Conservation (phyloP, 2,888 invertebrate species). For the Holacanthella duospinosa region DNA sequence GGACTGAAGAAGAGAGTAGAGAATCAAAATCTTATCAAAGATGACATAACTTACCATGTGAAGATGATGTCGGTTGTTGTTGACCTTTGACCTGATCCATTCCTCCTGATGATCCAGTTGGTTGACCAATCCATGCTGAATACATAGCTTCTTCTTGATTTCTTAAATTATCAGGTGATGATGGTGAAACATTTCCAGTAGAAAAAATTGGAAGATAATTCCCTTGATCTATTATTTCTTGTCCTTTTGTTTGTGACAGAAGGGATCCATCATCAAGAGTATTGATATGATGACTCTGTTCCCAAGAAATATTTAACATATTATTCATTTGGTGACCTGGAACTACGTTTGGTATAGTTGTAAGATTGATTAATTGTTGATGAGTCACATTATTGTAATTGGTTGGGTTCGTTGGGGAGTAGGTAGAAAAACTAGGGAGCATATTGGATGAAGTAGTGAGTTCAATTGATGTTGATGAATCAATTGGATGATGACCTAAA, state of each 20-base stretch:
- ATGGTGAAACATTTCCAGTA: background rate
- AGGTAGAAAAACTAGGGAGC: background rate
- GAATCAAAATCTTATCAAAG: no score
- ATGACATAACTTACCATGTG: slow-evolving; percentile 29
- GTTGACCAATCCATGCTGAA: slow-evolving; percentile 11
- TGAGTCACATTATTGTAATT: background rate
- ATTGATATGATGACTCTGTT: background rate
- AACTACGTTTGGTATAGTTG: background rate
- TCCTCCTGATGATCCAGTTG: slow-evolving; percentile 1
- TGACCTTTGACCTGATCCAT: slow-evolving; percentile 16
- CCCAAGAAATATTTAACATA: background rate
- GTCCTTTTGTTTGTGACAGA: background rate
- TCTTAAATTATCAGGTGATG: slow-evolving; percentile 11
- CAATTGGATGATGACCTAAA: background rate
- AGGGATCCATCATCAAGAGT: background rate
- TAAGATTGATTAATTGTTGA: no score
- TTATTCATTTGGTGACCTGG: background rate
- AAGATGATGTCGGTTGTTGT: slow-evolving; percentile 29
- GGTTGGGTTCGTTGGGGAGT: background rate
- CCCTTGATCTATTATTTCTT: slow-evolving; percentile 13
- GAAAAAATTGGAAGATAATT: slow-evolving; percentile 26
- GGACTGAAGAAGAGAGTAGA: no score
- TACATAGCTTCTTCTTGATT: slow-evolving; percentile 16
- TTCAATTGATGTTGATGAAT: background rate
- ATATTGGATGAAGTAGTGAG: background rate